Base-by-base conservation (phyloP, 2,888 invertebrate genomes). In the Pammene aurita region DNA sequence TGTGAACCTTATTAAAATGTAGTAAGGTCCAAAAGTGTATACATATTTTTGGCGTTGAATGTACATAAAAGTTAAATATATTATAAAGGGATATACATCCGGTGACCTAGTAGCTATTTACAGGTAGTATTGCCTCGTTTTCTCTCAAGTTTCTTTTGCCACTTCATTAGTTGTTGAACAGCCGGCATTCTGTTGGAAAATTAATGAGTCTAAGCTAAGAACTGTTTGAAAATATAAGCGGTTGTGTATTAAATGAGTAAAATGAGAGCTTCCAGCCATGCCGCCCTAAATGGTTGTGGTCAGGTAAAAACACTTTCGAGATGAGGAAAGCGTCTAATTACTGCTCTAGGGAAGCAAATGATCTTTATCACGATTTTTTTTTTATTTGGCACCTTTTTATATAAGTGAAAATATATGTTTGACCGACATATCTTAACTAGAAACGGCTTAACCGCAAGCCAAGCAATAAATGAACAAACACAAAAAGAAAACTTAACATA, bases 131-230 rank as follows among this genome's bases (percentile, higher is more conserved):
- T 52, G 5, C 41, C 18, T 50, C 13, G 41, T 50, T 62, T 62
- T 62, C 62, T 60, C 58, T 41, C 41, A 2, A 38, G 48, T 50
- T 62, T 62, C 62, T 52, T 62, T 62, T 41, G 50, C 62, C 50
- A 52, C 52, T 52, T 52, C 62, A 52, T 62, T 62, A 62, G 50
- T 62, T 52, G 50, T 62, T 52, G 35, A 34, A 42, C 38, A 26
- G 57, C 50, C 16, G 10, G 16, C 56, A 46, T 55, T 64, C 64
- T 46, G 55, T 55, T n/a, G 46, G 64, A 46, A 56, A 62, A 62
- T 26, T 52, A 52, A 62, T 62, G 41, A 41, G 58, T 7, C 58
- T 13, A 26, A 48, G 41, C 58, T 13, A 26, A 48, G 41, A 41
- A 50, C 50, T 62, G 41, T 58, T 58, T 62, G 50, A 26, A 41